A percentile compares a stretch with the other conserved stretches of the same genome.
Conservation (phyloP, 2,888 invertebrate genomes). For the Clostera curtula region DNA sequence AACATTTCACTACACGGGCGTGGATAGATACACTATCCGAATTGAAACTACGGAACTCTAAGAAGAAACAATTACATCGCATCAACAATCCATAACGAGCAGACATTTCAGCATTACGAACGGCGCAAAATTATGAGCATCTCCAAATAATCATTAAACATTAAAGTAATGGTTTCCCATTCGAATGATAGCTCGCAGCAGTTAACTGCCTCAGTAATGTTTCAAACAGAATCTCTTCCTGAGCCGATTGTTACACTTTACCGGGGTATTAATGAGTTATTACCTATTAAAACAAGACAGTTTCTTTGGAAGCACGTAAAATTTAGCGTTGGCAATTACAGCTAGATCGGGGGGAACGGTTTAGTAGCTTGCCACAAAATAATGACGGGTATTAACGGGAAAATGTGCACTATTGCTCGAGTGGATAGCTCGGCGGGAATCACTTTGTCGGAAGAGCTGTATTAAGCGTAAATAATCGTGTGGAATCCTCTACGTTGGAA, state of each 20-base stretch:
- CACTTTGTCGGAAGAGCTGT: no score
- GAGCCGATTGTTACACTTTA: slow-evolving; percentile 60
- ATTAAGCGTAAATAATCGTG: no score
- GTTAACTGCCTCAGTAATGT: slow-evolving; percentile 62
- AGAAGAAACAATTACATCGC: slow-evolving; percentile 46
- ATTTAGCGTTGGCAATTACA: slow-evolving; percentile 24
- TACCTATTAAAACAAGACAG: slow-evolving; percentile 56
- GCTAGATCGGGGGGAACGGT: slow-evolving; percentile 26
- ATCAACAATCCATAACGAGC: slow-evolving; percentile 47
- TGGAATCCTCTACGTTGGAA: no score
- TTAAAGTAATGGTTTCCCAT: slow-evolving; percentile 69
- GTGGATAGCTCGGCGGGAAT: no score
- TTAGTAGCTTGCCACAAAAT: not conserved
- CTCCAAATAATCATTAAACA: slow-evolving; percentile 70
- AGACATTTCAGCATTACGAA: slow-evolving; percentile 48
- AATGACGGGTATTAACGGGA: not conserved
- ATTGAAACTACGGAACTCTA: no score
- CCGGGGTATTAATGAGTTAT: slow-evolving; percentile 62
- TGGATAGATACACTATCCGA: no score
- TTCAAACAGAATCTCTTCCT: slow-evolving; percentile 63
- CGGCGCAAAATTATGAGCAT: slow-evolving; percentile 59
- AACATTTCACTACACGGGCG: no score
- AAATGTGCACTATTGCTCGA: no score
- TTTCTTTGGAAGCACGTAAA: slow-evolving; percentile 40
- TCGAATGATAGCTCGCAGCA: slow-evolving; percentile 60